Base-by-base conservation (phyloP, 2,113 vertebrate genomes). In the Cryptoleucopteryx plumbea region DNA sequence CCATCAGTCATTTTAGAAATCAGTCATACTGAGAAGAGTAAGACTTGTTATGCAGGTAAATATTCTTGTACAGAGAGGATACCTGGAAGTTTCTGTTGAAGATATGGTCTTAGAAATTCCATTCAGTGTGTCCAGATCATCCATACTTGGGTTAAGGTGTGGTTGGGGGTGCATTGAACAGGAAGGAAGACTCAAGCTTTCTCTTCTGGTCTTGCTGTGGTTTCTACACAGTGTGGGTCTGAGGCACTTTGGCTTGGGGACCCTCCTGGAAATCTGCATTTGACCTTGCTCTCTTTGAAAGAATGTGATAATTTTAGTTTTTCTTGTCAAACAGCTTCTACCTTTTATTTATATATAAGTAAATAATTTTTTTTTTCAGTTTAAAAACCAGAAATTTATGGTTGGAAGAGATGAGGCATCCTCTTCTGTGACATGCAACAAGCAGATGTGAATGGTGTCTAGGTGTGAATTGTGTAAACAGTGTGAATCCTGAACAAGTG, bases 401-500 rank as follows among this genome's bases (percentile, higher is more conserved):
- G 10, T 10, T 91, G 22, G 29, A 65, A 80, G 48, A 45, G 9
- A 3, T 83, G 13, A 55, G 43, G 23, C 19, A 73, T 31, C 15
- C 13, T 80, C 23, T 68, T 88, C 47, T 20, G 6, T 48, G 53
- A 55, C 6, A 50, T 0, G 0, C 11, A 66, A 21, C 10, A 86
- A 70, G 32, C 19, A 89, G 53, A 45, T 68, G 18, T 50, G 23
- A 48, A 48, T 53, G 4, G 27, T 40, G 10, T 56, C 14, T 43
- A 79, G 34, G 26, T 88, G 31, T 47, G 56, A 66, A 43, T 32
- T 56, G 23, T 61, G 67, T 55, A 26, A 86, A 72, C 13, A 55
- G 20, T 31, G 11, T 0, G 2, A 74, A 36, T 38, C 3, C 1
- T 26, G 55, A 90, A n/a, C 21, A 58, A 6, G 5, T 58, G 12